Evolutionary conservation across 2,113 vertebrate species (phyloP).

Genomic region (Lepus americanus): DNA sequence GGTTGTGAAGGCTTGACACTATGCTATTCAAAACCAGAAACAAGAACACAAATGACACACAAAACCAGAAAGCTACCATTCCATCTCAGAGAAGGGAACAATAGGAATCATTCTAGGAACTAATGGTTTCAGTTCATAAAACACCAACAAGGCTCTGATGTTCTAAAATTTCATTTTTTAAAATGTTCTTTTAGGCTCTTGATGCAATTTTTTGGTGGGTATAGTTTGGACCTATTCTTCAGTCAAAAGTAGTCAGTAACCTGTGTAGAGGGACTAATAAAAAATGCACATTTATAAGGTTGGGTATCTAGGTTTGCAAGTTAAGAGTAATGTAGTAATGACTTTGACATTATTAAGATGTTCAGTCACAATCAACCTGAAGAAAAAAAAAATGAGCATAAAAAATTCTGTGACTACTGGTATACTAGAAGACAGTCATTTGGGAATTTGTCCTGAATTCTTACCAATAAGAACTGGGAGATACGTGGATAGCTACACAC

Average conservation of each 20-base stretch:
- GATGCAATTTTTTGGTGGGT: neutral
- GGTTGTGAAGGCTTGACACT: neutral
- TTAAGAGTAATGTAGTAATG: neutral
- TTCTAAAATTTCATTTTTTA: neutral
- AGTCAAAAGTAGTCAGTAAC: neutral
- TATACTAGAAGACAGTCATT: neutral
- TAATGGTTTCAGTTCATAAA: conserved; percentile 42
- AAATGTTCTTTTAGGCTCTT: neutral
- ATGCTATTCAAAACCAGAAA: neutral
- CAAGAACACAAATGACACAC: neutral
- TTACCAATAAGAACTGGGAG: conserved; percentile 22
- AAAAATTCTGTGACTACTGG: neutral
- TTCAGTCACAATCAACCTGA: conserved; percentile 1
- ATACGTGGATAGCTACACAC: neutral
- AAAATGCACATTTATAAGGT: neutral
- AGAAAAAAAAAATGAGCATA: neutral
- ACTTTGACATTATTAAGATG: conserved; percentile 9
- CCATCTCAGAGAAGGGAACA: neutral
- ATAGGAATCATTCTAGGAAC: neutral
- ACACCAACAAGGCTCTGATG: neutral
- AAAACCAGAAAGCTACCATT: neutral
- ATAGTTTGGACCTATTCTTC: neutral
- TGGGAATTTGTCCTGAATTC: conserved; percentile 11
- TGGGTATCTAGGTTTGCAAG: neutral
- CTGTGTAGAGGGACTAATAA: neutral